These are phyloP conservation scores for Syrphus vitripennis DNA, from an alignment of 2,888 invertebrate genomes.

Conservation along the genomic window DNA sequence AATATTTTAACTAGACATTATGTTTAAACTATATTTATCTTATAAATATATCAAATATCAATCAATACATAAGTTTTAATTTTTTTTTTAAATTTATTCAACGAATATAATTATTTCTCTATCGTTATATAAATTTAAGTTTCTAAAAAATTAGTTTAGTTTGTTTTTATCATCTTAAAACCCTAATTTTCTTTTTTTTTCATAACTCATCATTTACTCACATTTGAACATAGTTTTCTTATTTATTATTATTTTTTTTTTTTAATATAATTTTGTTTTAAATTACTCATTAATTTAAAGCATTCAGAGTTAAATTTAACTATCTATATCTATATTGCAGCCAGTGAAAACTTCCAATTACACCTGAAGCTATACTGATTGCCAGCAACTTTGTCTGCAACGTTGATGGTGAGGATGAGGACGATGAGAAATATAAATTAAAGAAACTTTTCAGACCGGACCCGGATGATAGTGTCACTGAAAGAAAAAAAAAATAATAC, in stretches of 20 bases:
- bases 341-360: conserved; percentile 72
- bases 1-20: neutral
- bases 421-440: conserved; percentile 77
- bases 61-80: neutral
- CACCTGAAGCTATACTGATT: conserved; percentile 69
- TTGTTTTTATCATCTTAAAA: neutral
- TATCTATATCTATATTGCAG: conserved; percentile 83
- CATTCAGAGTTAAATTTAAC: conserved; percentile 76
- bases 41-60: neutral
- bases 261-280: neutral
- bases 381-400: conserved; percentile 65
- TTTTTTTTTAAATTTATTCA: neutral
- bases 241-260: neutral
- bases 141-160: conserved; percentile 36
- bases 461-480: conserved; percentile 79
- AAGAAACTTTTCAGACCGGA: conserved; percentile 78
- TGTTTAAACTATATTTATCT: neutral
- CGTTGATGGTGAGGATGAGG: conserved; percentile 71
- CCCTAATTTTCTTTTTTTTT: conserved; percentile 3
- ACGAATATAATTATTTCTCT: neutral
- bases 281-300: conserved; percentile 63
- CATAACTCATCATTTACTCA: conserved; percentile 44
- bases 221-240: conserved; percentile 70
- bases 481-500: conserved; percentile 10
- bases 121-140: neutral